phyloP scores from a whole-genome alignment of 2,888 invertebrate genomes.

The Oligia fasciuncula region DNA sequence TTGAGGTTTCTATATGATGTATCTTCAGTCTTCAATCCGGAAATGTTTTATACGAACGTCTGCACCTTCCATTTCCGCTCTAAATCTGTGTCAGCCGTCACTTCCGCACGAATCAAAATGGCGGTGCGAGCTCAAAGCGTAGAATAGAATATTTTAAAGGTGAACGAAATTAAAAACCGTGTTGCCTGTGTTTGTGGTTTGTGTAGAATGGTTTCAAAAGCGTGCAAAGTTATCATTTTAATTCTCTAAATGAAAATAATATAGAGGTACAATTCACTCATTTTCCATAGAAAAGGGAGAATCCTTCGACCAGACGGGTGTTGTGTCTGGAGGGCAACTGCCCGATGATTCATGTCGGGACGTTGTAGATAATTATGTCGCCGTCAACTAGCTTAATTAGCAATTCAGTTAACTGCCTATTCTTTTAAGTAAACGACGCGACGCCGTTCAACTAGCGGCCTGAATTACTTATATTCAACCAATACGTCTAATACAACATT shows the following conservation, averaged over 20 bases:
- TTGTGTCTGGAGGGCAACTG: not conserved
- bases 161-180: conserved; percentile 28
- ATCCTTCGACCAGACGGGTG: not conserved
- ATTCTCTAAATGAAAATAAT: not conserved
- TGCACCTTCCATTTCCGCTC: conserved; percentile 25
- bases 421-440: too few species aligned
- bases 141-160: conserved; percentile 31
- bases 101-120: conserved; percentile 39
- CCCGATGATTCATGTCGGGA: too few species aligned
- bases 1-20: not conserved
- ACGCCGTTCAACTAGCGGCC: too few species aligned
- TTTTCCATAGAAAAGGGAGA: not conserved
- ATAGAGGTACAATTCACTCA: too few species aligned
- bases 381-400: too few species aligned
- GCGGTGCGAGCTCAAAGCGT: conserved; percentile 2
- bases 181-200: not conserved
- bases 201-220: conserved; percentile 1
- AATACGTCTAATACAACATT: too few species aligned
- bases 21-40: not conserved
- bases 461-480: too few species aligned
- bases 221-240: not conserved
- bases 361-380: too few species aligned
- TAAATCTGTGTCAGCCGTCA: conserved; percentile 17
- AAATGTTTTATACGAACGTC: not conserved
- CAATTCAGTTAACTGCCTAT: too few species aligned